Evolutionary conservation across 64 coral and sea anemone species (phyloP).

Genomic region (Acropora yongei): DNA sequence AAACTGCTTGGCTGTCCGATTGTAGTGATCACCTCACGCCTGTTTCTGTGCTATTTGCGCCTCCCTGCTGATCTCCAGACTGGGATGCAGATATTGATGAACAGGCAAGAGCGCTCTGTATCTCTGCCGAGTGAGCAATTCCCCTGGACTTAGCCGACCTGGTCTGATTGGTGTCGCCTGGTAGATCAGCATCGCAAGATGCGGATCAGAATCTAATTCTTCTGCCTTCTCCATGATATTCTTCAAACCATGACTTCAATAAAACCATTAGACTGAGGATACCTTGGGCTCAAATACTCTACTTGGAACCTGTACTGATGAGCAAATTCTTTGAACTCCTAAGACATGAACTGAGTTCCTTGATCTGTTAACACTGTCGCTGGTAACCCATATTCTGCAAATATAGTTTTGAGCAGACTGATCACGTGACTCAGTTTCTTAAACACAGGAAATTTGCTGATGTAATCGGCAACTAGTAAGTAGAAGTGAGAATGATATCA

Average conservation of each 20-base stretch:
- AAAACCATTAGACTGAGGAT: constrained; percentile 17
- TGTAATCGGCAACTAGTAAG: constrained; percentile 46
- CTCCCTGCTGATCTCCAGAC: background rate
- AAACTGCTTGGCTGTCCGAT: too few species aligned
- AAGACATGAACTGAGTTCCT: constrained; percentile 1
- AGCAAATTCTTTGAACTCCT: constrained; percentile 20
- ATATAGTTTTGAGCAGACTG: background rate
- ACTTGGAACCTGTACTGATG: background rate
- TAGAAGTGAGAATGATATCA: background rate
- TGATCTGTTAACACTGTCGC: background rate
- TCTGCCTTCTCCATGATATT: background rate
- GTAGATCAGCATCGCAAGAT: constrained; percentile 27
- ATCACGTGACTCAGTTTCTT: constrained; percentile 25
- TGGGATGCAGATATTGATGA: constrained; percentile 24
- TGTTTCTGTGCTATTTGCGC: background rate
- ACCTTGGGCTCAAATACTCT: constrained; percentile 1
- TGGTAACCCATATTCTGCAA: constrained; percentile 14
- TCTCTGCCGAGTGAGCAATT: background rate
- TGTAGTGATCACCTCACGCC: background rate
- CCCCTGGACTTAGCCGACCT: constrained; percentile 21
- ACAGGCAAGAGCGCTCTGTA: constrained; percentile 22
- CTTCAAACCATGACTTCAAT: background rate
- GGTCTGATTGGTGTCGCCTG: constrained; percentile 1
- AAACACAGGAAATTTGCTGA: constrained; percentile 67
- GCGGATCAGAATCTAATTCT: constrained; percentile 15